Evolutionary conservation across 2,113 vertebrate species (phyloP).

Genomic region (Pteronura brasiliensis): DNA sequence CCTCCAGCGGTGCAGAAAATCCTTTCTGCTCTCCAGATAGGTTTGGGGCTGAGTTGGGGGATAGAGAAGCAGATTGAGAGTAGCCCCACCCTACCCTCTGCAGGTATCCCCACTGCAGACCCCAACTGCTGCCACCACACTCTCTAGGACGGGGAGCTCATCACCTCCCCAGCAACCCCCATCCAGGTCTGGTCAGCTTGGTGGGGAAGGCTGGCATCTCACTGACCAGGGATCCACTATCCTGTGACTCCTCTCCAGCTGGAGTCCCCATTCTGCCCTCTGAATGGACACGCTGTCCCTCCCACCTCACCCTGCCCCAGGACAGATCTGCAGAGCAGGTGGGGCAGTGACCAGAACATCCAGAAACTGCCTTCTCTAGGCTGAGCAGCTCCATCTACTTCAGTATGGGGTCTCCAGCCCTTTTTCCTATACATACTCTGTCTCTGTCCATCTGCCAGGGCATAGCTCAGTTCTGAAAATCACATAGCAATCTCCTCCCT

Average conservation of each 20-base stretch:
- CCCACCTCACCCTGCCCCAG: neutral
- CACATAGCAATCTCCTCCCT: neutral
- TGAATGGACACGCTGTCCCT: neutral
- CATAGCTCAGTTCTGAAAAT: neutral
- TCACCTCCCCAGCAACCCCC: neutral
- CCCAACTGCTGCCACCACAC: too few relatives aligned
- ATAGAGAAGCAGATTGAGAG: neutral
- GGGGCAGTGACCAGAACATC: neutral
- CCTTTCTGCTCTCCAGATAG: constrained; percentile 56
- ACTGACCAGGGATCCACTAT: neutral
- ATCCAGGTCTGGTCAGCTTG: neutral
- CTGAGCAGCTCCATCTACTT: neutral
- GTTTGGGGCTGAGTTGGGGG: neutral
- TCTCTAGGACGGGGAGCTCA: neutral
- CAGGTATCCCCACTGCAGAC: neutral
- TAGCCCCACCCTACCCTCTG: neutral
- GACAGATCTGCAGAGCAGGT: neutral
- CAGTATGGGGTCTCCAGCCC: neutral
- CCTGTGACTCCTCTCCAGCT: neutral
- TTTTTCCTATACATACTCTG: neutral
- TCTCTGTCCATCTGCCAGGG: neutral
- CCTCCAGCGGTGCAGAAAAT: constrained; percentile 62
- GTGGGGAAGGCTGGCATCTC: neutral
- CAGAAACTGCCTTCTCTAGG: neutral
- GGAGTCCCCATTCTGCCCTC: neutral